These are phyloP conservation scores for Aphis gossypii DNA, from an alignment of 1,140 invertebrate species.

Conservation along the genomic window DNA sequence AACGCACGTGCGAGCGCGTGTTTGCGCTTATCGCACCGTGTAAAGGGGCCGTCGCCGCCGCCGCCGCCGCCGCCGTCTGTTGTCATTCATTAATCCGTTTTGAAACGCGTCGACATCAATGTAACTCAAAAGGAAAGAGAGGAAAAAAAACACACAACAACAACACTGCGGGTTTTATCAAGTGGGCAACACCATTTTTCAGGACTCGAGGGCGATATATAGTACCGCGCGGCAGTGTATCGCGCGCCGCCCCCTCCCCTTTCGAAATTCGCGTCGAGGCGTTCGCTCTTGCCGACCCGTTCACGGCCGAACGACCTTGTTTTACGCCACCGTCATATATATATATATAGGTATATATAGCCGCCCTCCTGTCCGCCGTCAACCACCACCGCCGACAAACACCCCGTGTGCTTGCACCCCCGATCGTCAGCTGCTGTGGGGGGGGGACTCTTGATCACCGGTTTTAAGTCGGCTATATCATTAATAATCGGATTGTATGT, in stretches of 20 bases:
- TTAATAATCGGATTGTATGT: conserved; percentile 41
- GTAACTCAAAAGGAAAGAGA: conserved; percentile 6
- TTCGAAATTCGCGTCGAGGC: conserved; percentile 1
- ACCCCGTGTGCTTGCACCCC: no score
- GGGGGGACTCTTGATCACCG: not conserved
- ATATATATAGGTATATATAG: no score
- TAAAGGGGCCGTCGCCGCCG: not conserved
- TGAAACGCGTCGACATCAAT: conserved; percentile 37
- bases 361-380: no score
- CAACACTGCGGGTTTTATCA: conserved; percentile 15
- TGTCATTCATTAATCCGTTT: conserved; percentile 44
- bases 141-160: not conserved
- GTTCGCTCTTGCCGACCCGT: not conserved
- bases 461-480: conserved; percentile 12
- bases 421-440: no score
- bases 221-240: not conserved
- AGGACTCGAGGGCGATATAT: not conserved
- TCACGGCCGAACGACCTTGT: conserved; percentile 32
- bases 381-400: not conserved
- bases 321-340: not conserved
- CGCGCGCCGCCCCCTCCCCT: not conserved
- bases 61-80: not conserved
- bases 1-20: not conserved
- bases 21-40: not conserved
- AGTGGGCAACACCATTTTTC: conserved; percentile 40